These are phyloP conservation scores for Pristionchus fissidentatus DNA, from an alignment of 2,888 invertebrate genomes.

Conservation along the genomic window DNA sequence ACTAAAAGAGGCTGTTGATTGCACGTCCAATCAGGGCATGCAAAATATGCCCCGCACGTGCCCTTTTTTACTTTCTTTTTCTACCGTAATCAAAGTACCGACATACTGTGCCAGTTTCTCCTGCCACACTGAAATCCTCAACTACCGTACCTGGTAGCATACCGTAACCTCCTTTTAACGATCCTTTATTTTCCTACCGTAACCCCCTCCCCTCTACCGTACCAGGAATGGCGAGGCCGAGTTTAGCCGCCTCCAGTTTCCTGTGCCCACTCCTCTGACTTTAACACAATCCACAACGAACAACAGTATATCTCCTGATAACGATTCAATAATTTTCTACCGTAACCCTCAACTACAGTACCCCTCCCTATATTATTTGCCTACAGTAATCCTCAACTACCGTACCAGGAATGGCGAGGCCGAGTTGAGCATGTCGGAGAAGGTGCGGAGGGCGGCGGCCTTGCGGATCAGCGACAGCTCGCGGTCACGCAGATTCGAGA, in stretches of 20 bases:
- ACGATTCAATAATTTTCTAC: background rate
- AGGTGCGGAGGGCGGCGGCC: constrained; percentile 71
- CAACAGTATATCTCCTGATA: background rate
- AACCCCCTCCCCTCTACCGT: background rate
- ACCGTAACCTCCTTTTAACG: too few species aligned
- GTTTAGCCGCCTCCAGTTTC: too few species aligned
- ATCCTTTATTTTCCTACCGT: too few species aligned
- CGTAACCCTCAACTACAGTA: background rate
- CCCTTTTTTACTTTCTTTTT: too few species aligned
- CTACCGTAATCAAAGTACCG: too few species aligned
- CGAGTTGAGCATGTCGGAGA: constrained; percentile 73
- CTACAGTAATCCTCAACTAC: background rate
- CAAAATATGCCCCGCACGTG: too few species aligned
- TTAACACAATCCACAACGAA: background rate
- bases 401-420: constrained; percentile 71
- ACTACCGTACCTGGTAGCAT: too few species aligned
- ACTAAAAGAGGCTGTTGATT: too few species aligned
- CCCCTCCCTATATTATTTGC: background rate
- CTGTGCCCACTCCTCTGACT: background rate
- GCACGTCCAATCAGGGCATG: too few species aligned
- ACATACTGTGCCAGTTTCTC: too few species aligned
- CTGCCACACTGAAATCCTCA: too few species aligned
- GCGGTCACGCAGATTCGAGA: constrained; percentile 68
- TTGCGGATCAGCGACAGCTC: constrained; percentile 68
- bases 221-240: constrained; percentile 72